Base-by-base conservation (phyloP, 2,888 invertebrate species). In the Cephus pulcher region DNA sequence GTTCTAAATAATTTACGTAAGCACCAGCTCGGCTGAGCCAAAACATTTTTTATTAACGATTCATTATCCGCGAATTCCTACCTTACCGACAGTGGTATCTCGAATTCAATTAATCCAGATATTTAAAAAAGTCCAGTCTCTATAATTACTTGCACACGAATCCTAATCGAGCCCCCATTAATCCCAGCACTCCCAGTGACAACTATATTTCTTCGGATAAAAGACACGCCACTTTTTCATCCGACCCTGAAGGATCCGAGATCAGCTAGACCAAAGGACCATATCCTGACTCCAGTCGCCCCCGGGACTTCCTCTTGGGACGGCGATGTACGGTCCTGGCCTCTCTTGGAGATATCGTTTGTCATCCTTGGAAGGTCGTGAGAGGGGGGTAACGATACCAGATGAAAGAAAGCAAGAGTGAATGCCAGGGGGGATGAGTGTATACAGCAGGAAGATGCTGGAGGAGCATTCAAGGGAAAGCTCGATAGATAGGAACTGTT, bases 401-500 rank as follows among this genome's bases (percentile, higher is more conserved):
- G 56, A 56, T 23, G 56, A 56, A 56, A 56, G 56, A 23, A 23
- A 56, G 56, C 56, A 56, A 56, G 56, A 56, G 30, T 30, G 32
- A 34, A 71, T 11, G 68, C 34, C 32, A 12, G 33, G 74, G 12
- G 9, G 56, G 23, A 56, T 23, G 56, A 56, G 56, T 56, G 9
- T 56, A 56, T 56, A 56, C 56, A 56, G 56, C 56, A 56, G 23
- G 56, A 56, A 23, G 56, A 56, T 56, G 56, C 56, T 56, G 56
- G 56, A 56, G 56, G 56, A 56, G 56, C 23, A 56, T 56, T 15
- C 56, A 56, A 56, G 56, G 56, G 56, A 56, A 56, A 56, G 56
- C 56, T 23, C 56, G 71, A 71, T 71, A 71, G 71, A 71, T 71
- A 30, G 71, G 30, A 71, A 71, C 71, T 71, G 71, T 71, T 71